Evolutionary conservation across 2,797 vertebrate genomes (phyloP).

Genomic region (Hydrophis major): DNA sequence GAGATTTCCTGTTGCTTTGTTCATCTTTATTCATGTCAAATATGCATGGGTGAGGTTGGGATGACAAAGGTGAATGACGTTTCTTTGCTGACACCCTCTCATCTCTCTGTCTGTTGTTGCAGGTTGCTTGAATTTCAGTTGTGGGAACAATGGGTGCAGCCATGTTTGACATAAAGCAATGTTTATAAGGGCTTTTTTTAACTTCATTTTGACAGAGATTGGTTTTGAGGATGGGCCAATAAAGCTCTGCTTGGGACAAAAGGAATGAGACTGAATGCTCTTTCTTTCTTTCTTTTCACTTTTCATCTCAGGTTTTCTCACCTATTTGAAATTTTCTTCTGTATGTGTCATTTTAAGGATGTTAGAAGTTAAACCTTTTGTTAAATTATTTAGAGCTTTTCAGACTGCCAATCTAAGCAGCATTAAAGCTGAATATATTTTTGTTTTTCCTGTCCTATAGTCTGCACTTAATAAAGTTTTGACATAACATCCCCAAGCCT

Average conservation of each 20-base stretch:
- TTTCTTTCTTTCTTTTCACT: slow-evolving; percentile 24
- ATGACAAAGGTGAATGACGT: background rate
- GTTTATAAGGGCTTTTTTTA: background rate
- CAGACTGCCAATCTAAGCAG: slow-evolving; percentile 67
- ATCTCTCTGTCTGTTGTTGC: slow-evolving; percentile 7
- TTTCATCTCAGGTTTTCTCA: slow-evolving; percentile 55
- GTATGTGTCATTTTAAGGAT: slow-evolving; percentile 65
- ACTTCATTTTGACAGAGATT: slow-evolving; percentile 23
- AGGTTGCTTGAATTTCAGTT: slow-evolving; percentile 23
- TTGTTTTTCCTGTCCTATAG: slow-evolving; percentile 68
- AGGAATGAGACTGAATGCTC: slow-evolving; percentile 39
- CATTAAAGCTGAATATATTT: slow-evolving; percentile 66
- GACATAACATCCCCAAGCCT: slow-evolving; percentile 23
- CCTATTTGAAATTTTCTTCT: slow-evolving; percentile 70
- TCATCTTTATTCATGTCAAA: slow-evolving; percentile 22
- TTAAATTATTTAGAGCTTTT: slow-evolving; percentile 77
- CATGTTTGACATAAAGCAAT: slow-evolving; percentile 18
- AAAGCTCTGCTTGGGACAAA: slow-evolving; percentile 42
- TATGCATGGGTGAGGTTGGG: background rate
- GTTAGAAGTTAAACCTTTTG: slow-evolving; percentile 79
- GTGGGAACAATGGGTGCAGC: slow-evolving; percentile 16
- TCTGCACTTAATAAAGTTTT: slow-evolving; percentile 60
- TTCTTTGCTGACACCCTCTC: slow-evolving; percentile 12
- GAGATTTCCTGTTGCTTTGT: background rate
- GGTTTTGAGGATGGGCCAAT: slow-evolving; percentile 26